Evolutionary conservation across 2,888 invertebrate species (phyloP), one percentile per base, ranked within the genome.

Genomic region (Sphaerophoria taeniata): DNA sequence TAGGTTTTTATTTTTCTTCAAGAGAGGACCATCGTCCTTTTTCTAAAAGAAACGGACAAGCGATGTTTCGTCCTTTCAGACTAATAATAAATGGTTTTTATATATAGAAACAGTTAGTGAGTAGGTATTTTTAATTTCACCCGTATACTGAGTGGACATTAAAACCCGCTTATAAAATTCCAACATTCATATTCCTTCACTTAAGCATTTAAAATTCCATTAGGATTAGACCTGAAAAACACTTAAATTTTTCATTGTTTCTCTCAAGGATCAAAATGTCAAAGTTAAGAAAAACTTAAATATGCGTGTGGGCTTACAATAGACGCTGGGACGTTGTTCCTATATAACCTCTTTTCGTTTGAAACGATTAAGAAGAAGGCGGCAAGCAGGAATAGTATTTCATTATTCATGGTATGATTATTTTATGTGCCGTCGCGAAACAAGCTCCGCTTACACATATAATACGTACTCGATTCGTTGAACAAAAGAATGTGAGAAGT

Each of bases 31-130:
- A 3, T 16, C 43, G 4, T n/a, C n/a, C 61, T 9, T 67, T 65
- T 39, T 14, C 60, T 11, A 16, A 16, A n/a, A 24, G 24, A 24
- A 53, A 45, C 36, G 75, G 56, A 72, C n/a, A 60, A 24, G 61
- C 58, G 75, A 69, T 80, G 65, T 75, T 76, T 79, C 56, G 84
- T 84, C 84, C 82, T 76, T 84, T 84, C 79, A 84, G 79, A 84
- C 71, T 84, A 55, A 84, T 24, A 84, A 84, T 79, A 79, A 75
- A 84, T 84, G 74, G 74, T 78, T 83, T 72, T 24, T 24, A 24
- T 65, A 49, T 43, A 47, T 49, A 6, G 34, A 16, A 47, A 33
- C 5, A 14, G n/a, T 16, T 2, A 31, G 47, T 58, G 49, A 36
- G 34, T 56, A 34, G 61, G 24, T 24, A 24, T 24, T 24, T 24